Evolutionary conservation across 2,797 vertebrate genomes (phyloP), one percentile per base, ranked within the genome.

Genomic region (Cyclopterus lumpus): DNA sequence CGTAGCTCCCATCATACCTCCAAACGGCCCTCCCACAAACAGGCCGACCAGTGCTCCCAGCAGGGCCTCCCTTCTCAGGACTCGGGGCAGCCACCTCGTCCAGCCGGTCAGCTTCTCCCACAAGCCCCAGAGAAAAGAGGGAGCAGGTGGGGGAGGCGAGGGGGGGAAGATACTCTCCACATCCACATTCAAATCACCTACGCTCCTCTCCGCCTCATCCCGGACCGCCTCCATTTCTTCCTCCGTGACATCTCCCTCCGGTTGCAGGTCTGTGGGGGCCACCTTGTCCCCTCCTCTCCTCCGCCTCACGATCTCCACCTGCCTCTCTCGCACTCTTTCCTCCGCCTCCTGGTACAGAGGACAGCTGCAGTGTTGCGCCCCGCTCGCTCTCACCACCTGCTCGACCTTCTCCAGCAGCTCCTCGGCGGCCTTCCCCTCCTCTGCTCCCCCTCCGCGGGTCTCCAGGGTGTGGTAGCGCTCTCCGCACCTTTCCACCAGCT

Each of bases 321-420:
- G 89, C 57, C 71, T 87, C 80, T 72, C 24, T 40, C 74, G 85
- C 78, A 94, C 80, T 22, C 40, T 75, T 1, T 79, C 80, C 82
- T 93, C 92, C 0, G 60, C 86, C 75, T 94, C 80, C 80, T 82
- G 73, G 66, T 93, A 92, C 22, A 94, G 88, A 64, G 84, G 79
- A 26, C 92, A 93, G 72, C 73, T 91, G 71, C 93, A 82, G 79
- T 89, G 90, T 3, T 67, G 62, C 0, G 1, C 24, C 40, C 77
- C 89, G 0, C 68, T 86, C 75, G 92, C 88, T 8, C 20, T 71
- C 63, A 87, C 80, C 0, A 67, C 85, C 78, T 88, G 67, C 59
- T 94, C 93, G 1, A 95, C 93, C 88, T 93, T 95, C 80, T 89
- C 82, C 83, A 93, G 74, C 72, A 94, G 87, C 76, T 91, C 88